Base-by-base conservation (phyloP, 1,140 invertebrate genomes). In the Araneus ventricosus region DNA sequence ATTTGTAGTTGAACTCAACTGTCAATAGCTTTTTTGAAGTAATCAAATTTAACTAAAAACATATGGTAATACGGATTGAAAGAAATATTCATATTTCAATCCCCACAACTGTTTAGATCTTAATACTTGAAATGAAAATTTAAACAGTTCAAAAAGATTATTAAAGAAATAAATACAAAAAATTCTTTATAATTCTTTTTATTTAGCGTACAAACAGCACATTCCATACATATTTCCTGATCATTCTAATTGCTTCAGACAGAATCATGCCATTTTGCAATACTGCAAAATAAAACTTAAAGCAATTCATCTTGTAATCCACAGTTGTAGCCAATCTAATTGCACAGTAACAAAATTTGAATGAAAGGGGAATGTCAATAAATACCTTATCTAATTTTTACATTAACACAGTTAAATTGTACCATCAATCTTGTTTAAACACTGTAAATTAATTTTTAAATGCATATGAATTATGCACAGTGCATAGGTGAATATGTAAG, bases 371-470 rank as follows among this genome's bases (percentile, higher is more conserved):
- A 27, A 67, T 67, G 70, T 37, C 20, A 75, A 75, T 75, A 75
- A 75, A 75, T 75, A 37, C 20, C 20, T 75, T 10, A 75, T 20
- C 14, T 75, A 20, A 0, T 37, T 75, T 34, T 75, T 75, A 14
- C n/a, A n/a, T 2, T 75, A 5, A 34, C 7, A 75, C 34, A 70
- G 7, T 30, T 37, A 30, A 75, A 34, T 4, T 20, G 63, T 4
- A 70, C 30, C 30, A 20, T 75, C 70, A 14, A 75, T 20, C 30
- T 75, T 75, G 34, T 30, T 20, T 75, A 75, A 34, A 7, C 5
- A 17, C 10, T 52, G 30, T 24, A 37, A 80, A 80, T 80, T 80
- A 80, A 82, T 24, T 45, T 80, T 82, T 52, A 82, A 82, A 52
- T 41, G 41, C 80, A 41, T 45, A 82, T 5, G 27, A 52, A 41